Conservation (phyloP, 2,113 vertebrate genomes). For the Passer domesticus region DNA sequence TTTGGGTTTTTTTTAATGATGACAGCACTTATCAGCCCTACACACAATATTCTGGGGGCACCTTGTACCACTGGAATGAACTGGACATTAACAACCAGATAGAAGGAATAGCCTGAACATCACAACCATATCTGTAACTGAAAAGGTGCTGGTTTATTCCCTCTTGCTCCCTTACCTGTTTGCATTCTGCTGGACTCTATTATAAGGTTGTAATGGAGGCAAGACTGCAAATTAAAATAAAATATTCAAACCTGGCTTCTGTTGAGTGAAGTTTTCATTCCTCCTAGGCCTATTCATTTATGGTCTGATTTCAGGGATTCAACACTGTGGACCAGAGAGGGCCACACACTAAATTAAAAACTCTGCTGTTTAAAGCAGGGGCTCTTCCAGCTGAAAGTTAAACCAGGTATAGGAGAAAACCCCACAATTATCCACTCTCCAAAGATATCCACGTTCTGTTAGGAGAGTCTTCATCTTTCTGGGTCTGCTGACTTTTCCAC, state of each 20-base stretch:
- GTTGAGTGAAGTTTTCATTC: not conserved
- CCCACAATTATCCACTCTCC: not conserved
- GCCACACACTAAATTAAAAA: not conserved
- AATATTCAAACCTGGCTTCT: not conserved
- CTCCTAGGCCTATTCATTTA: not conserved
- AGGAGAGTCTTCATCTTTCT: not conserved
- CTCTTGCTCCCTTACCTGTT: not conserved
- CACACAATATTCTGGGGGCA: not conserved
- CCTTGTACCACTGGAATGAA: not conserved
- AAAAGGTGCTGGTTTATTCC: not conserved
- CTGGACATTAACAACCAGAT: not conserved
- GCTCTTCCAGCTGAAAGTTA: not conserved
- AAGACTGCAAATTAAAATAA: not conserved
- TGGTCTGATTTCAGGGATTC: not conserved
- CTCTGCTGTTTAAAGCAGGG: not conserved
- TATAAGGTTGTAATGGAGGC: not conserved
- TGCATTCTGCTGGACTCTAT: not conserved
- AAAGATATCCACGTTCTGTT: not conserved
- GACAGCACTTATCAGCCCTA: not conserved
- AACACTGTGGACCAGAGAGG: not conserved
- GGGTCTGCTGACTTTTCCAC: not conserved
- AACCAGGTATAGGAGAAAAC: not conserved
- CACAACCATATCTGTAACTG: not conserved
- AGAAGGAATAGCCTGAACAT: not conserved
- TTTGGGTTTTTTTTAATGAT: not conserved